Evolutionary conservation across 2,888 invertebrate species (phyloP), one percentile per base, ranked within the genome.

Genomic region (Laspeyria flexula): DNA sequence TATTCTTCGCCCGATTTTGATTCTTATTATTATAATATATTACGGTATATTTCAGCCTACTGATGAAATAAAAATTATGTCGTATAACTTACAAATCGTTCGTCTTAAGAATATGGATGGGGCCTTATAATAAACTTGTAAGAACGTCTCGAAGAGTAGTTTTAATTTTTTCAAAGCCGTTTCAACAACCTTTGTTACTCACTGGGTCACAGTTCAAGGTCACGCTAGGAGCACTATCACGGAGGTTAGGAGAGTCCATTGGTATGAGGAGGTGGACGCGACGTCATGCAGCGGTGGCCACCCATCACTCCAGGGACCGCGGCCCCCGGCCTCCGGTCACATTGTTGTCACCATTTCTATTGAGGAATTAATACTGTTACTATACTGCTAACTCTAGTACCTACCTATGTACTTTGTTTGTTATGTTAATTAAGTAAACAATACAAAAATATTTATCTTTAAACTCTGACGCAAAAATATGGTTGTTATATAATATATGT

Each of bases 341-440:
- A 89, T 90, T 35, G 90, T 90, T 38, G 91, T 90, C 66, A 83
- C 81, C 90, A 90, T 88, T 73, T 90, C 91, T 91, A 51, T n/a
- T 3, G 0, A 18, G 9, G 40, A 0, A 35, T 10, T 11, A n/a
- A 33, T 13, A 0, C 11, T 2, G 2, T 37, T 37, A 25, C 21
- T n/a, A 11, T 5, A 12, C 3, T 30, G 30, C 11, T 30, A n/a
- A 30, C 4, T n/a, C n/a, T n/a, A n/a, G n/a, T n/a, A n/a, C n/a
- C n/a, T n/a, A n/a, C n/a, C n/a, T n/a, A n/a, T n/a, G n/a, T n/a
- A n/a, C n/a, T n/a, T n/a, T n/a, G n/a, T n/a, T n/a, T n/a, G n/a
- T n/a, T n/a, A n/a, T n/a, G n/a, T n/a, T n/a, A n/a, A n/a, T n/a
- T n/a, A n/a, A n/a, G n/a, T n/a, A n/a, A n/a, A n/a, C n/a, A n/a